Conservation (phyloP, 2,888 invertebrate species). For the Drosophila putrida region DNA sequence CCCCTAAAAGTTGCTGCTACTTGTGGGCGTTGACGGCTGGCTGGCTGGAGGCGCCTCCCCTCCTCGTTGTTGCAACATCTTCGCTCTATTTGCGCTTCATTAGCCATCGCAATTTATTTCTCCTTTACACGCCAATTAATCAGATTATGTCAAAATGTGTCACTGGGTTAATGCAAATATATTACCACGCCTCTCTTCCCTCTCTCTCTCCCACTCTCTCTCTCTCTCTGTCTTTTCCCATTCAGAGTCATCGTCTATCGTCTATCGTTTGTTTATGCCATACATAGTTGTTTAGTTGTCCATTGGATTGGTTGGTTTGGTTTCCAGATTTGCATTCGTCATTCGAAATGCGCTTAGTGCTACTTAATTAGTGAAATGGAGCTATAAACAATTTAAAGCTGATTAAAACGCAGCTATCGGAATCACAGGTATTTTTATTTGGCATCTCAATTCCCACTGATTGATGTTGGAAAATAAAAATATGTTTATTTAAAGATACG, state of each 20-base stretch:
- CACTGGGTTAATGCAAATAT: constrained; percentile 81
- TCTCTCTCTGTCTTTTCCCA: constrained; percentile 9
- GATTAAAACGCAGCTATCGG: constrained; percentile 34
- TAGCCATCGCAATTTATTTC: constrained; percentile 71
- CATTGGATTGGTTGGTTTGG: constrained; percentile 15
- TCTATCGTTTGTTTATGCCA: constrained; percentile 12
- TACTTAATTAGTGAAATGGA: constrained; percentile 68
- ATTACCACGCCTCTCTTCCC: constrained; percentile 41
- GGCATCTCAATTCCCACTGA: constrained; percentile 13
- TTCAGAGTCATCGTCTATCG: constrained; percentile 21
- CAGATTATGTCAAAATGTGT: constrained; percentile 81
- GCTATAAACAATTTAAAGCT: constrained; percentile 64
- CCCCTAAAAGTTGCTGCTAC: background rate
- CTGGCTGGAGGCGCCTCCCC: constrained; percentile 4
- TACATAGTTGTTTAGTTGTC: constrained; percentile 26
- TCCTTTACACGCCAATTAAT: constrained; percentile 75
- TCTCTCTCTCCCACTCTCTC: background rate
- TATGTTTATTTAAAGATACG: background rate
- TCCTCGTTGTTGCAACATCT: constrained; percentile 36
- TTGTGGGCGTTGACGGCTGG: constrained; percentile 41
- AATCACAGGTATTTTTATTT: background rate
- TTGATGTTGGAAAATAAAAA: constrained; percentile 12
- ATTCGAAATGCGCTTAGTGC: constrained; percentile 58
- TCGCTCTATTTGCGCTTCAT: constrained; percentile 69
- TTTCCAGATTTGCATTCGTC: constrained; percentile 35